Percentiles rank a stretch among this genome's conserved stretches.
Conservation (phyloP, 2,113 vertebrate species). For the Miniopterus natalensis region DNA sequence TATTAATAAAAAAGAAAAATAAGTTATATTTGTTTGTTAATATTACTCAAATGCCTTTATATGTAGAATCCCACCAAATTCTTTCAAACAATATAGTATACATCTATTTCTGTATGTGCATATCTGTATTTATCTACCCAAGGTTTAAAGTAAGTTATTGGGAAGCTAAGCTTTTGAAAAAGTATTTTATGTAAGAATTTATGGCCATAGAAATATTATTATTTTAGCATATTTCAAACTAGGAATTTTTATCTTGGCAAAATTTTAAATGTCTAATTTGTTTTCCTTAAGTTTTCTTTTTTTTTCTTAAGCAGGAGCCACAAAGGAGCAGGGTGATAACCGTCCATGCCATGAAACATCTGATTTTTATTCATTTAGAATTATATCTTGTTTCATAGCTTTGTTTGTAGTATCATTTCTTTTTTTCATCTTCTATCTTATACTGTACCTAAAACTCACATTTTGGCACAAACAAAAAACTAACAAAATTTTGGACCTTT, state of each 20-base stretch:
- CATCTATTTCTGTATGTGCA: neutral
- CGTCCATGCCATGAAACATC: slow-evolving; percentile 66
- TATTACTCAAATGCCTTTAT: slow-evolving; percentile 16
- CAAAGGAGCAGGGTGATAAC: slow-evolving; percentile 77
- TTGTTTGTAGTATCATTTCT: slow-evolving; percentile 59
- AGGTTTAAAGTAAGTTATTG: neutral
- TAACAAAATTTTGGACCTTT: neutral
- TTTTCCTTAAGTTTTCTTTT: slow-evolving; percentile 81
- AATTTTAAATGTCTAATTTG: slow-evolving; percentile 57
- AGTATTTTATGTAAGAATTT: neutral
- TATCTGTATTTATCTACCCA: neutral
- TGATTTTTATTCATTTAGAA: slow-evolving; percentile 66
- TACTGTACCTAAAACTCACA: slow-evolving; percentile 53
- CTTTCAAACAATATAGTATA: slow-evolving; percentile 34
- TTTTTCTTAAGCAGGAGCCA: slow-evolving; percentile 80
- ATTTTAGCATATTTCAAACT: slow-evolving; percentile 35
- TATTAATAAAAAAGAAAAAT: neutral
- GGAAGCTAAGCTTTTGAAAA: neutral
- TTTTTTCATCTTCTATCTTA: slow-evolving; percentile 56
- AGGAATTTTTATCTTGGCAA: slow-evolving; percentile 34
- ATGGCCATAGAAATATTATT: slow-evolving; percentile 20
- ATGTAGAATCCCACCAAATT: neutral
- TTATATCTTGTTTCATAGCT: slow-evolving; percentile 64
- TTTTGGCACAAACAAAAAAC: slow-evolving; percentile 40
- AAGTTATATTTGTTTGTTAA: neutral